Evolutionary conservation across 2,113 vertebrate genomes (phyloP).

Genomic region (Sus scrofa): T2T-Sscrofa CM000822.6:53625501-53626000

Average conservation of each 20-base stretch:
- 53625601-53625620: neutral
- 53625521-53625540: neutral
- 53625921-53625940: neutral
- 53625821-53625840: neutral
- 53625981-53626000: neutral
- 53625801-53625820: neutral
- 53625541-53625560: neutral
- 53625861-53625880: neutral
- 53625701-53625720: neutral
- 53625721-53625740: neutral
- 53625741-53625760: neutral
- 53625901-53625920: neutral
- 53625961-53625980: neutral
- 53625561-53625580: neutral
- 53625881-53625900: neutral
- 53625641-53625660: neutral
- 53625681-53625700: neutral
- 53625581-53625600: neutral
- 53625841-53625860: neutral
- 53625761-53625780: neutral
- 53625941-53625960: conserved; percentile 31
- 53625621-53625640: neutral
- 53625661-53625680: neutral
- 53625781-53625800: conserved; percentile 7
- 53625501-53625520: too few species aligned